Percentiles rank a stretch among this genome's conserved stretches.
These are phyloP conservation scores for Metellina segmentata DNA, from an alignment of 2,888 invertebrate genomes.

Conservation along the genomic window DNA sequence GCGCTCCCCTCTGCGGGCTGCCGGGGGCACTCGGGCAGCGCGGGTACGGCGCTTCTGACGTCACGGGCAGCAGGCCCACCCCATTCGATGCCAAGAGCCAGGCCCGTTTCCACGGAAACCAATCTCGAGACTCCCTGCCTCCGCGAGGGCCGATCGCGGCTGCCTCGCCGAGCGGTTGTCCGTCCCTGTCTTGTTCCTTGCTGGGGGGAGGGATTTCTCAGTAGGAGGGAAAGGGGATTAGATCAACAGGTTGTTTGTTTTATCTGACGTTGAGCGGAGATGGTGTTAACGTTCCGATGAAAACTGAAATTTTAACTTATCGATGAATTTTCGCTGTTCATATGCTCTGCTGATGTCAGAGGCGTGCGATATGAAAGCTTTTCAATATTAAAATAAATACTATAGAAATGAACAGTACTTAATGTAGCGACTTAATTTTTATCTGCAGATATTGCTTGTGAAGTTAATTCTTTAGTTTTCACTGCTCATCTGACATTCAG, in stretches of 20 bases:
- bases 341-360: too few relatives aligned
- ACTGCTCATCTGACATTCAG: too few relatives aligned
- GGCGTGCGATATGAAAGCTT: too few relatives aligned
- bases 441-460: too few relatives aligned
- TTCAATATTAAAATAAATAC: too few relatives aligned
- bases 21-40: neutral
- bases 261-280: neutral
- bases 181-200: neutral
- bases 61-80: constrained; percentile 24
- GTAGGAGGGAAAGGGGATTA: neutral
- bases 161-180: neutral
- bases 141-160: neutral
- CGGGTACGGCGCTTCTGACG: constrained; percentile 43
- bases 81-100: constrained; percentile 48
- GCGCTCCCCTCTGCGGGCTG: constrained; percentile 36
- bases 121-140: constrained; percentile 38
- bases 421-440: too few relatives aligned
- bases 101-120: constrained; percentile 55
- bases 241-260: neutral
- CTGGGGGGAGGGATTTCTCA: neutral
- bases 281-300: neutral
- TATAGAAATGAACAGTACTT: too few relatives aligned
- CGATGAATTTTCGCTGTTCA: too few relatives aligned
- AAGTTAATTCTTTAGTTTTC: too few relatives aligned
- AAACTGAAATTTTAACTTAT: too few relatives aligned